phyloP scores from a whole-genome alignment of 2,888 invertebrate genomes.

The Conistra vaccinii region DNA sequence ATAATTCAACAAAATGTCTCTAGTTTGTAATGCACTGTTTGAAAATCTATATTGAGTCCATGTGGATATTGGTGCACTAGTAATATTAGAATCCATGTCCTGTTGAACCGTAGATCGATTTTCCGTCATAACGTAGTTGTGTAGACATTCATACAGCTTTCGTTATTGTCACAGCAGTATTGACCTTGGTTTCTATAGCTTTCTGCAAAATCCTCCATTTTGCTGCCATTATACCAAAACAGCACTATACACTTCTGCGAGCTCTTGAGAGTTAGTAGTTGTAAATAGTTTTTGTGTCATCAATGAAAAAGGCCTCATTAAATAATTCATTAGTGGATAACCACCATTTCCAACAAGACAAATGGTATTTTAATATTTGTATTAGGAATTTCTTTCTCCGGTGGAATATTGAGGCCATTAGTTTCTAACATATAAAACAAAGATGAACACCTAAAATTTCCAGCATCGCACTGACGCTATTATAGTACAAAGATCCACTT shows the following conservation, averaged over 20 bases:
- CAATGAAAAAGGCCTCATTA: constrained; percentile 13
- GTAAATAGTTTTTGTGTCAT: constrained; percentile 49
- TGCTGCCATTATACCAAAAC: constrained; percentile 54
- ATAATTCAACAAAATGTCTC: constrained; percentile 11
- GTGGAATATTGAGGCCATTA: too few relatives aligned
- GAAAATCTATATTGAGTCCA: constrained; percentile 51
- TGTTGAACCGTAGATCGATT: constrained; percentile 39
- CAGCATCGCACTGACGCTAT: too few relatives aligned
- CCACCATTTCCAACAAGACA: too few relatives aligned
- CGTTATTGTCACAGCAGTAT: too few relatives aligned
- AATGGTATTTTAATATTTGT: too few relatives aligned
- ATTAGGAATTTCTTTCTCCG: too few relatives aligned
- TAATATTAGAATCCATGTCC: constrained; percentile 43
- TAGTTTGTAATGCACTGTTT: constrained; percentile 44
- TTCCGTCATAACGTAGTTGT: too few relatives aligned
- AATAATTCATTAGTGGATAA: too few relatives aligned
- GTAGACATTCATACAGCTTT: too few relatives aligned
- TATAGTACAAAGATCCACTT: too few relatives aligned
- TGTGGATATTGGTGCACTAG: constrained; percentile 42
- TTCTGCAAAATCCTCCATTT: constrained; percentile 52
- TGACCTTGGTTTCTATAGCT: constrained; percentile 40
- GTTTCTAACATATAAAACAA: too few relatives aligned
- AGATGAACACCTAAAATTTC: too few relatives aligned
- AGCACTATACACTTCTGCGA: constrained; percentile 44
- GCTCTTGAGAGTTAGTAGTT: constrained; percentile 52